These are phyloP conservation scores for Apotomis turbidana DNA, from an alignment of 2,888 invertebrate genomes.

Conservation along the genomic window DNA sequence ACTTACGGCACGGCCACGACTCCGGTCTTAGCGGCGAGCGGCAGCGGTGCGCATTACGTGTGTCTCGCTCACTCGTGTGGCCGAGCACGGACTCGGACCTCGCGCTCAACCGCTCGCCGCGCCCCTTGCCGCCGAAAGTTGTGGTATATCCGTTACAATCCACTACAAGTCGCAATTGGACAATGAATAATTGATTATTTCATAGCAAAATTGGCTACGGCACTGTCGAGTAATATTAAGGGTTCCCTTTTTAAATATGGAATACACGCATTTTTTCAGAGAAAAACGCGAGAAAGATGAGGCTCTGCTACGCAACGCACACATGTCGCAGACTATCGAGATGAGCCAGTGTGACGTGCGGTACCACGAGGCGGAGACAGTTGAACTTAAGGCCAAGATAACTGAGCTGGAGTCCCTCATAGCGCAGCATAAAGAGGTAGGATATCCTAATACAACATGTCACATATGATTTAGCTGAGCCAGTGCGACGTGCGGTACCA, in stretches of 20 bases:
- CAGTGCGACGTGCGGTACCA: slow-evolving; percentile 89
- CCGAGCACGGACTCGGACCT: too few species aligned
- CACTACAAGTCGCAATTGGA: too few species aligned
- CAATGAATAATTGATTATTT: too few species aligned
- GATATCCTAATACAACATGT: slow-evolving; percentile 78
- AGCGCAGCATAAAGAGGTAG: slow-evolving; percentile 80
- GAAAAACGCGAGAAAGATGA: slow-evolving; percentile 91
- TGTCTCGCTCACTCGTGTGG: too few species aligned
- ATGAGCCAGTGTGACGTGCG: slow-evolving; percentile 89
- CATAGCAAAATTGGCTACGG: too few species aligned
- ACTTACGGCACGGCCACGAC: too few species aligned
- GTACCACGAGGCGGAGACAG: slow-evolving; percentile 86
- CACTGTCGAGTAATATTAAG: too few species aligned
- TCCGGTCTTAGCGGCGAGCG: too few species aligned
- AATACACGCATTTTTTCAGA: slow-evolving; percentile 59
- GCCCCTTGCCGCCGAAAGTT: too few species aligned
- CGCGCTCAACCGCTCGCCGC: too few species aligned
- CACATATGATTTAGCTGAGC: slow-evolving; percentile 90
- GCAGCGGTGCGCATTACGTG: too few species aligned
- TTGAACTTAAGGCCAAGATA: slow-evolving; percentile 84
- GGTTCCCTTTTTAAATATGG: neutral
- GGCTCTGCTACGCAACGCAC: slow-evolving; percentile 89
- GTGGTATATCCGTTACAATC: too few species aligned
- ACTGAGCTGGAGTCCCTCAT: slow-evolving; percentile 80
- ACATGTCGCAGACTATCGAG: slow-evolving; percentile 92